These are phyloP conservation scores for Sussaba pulchella DNA, from an alignment of 2,888 invertebrate genomes.

Conservation along the genomic window DNA sequence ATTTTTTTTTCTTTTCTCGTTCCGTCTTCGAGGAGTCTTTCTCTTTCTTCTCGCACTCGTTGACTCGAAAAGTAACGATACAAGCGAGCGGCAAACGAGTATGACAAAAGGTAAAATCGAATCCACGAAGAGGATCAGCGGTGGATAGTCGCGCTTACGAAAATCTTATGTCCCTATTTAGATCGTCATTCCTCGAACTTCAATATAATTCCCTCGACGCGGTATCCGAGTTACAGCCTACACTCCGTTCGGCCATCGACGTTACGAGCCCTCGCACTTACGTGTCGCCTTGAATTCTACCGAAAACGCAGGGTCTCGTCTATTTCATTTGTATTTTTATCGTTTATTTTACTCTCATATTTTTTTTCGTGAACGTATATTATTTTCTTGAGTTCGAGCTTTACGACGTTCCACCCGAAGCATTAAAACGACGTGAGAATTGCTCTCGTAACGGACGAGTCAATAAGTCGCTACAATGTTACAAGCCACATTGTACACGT, in stretches of 20 bases:
- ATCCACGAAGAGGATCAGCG: not conserved
- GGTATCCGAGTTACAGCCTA: conserved; percentile 52
- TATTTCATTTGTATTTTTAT: conserved; percentile 65
- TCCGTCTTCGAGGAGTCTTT: not conserved
- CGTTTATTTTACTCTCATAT: conserved; percentile 59
- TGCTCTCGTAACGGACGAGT: conserved; percentile 56
- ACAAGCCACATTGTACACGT: not conserved
- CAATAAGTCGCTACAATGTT: conserved; percentile 65
- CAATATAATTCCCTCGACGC: conserved; percentile 61
- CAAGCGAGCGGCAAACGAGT: conserved; percentile 8
- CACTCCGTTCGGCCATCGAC: conserved; percentile 18
- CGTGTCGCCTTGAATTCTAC: conserved; percentile 46
- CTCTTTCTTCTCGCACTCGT: conserved; percentile 1
- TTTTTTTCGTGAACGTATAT: conserved; percentile 15
- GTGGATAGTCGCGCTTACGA: conserved; percentile 38
- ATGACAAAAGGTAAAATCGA: conserved; percentile 6
- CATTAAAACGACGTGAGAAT: conserved; percentile 67
- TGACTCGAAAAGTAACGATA: conserved; percentile 17
- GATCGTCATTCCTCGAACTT: conserved; percentile 67
- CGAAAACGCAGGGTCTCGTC: conserved; percentile 33
- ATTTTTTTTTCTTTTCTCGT: conserved; percentile 11
- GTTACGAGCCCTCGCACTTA: conserved; percentile 57
- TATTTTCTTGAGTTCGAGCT: conserved; percentile 47
- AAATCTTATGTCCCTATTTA: conserved; percentile 49
- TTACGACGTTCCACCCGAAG: conserved; percentile 55